Evolutionary conservation across 2,113 vertebrate species (phyloP), one percentile per base, ranked within the genome.

Genomic region (Solea senegalensis): DNA sequence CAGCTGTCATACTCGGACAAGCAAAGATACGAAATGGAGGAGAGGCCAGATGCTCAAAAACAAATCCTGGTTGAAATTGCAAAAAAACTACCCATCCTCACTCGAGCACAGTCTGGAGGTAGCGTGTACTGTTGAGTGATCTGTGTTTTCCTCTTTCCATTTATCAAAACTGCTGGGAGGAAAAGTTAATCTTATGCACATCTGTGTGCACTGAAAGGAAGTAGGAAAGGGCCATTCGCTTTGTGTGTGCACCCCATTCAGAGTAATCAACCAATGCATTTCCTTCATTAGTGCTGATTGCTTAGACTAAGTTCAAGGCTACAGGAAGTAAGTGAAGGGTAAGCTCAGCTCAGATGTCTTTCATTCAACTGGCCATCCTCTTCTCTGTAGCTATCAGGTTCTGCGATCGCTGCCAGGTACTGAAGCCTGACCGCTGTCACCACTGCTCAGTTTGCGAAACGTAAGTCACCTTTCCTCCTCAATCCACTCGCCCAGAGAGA

Each of bases 351-450:
- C 90, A 74, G 60, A 85, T 92, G 75, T 88, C 85, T 2, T 45
- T 75, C 71, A 55, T 64, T 85, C 71, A 87, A 61, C 71, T 78
- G 28, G 53, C 65, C 80, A 74, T 83, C 80, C 53, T 86, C 73
- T 86, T 92, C 21, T 88, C 85, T 94, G 3, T 86, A 99, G 98
- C 96, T 85, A 93, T 98, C 84, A 95, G 98, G 72, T 99, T 99
- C 92, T 99, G 98, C 85, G 98, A 99, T 74, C 93, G 95, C 77
- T 99, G 98, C 92, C 96, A 97, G 90, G 94, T 99, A 12, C 94
- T 99, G 90, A 99, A 99, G 88, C 98, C 98, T 9, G 98, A 99
- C 73, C 98, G 98, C 53, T 98, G 97, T 87, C 98, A 99, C 90
- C 98, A 99, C 58, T 99, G 98, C 70, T 98, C 97, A 0, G 95